A percentile compares a stretch with the other conserved stretches of the same genome.
Conservation (phyloP, 2,888 invertebrate genomes). For the Melolontha melolontha region DNA sequence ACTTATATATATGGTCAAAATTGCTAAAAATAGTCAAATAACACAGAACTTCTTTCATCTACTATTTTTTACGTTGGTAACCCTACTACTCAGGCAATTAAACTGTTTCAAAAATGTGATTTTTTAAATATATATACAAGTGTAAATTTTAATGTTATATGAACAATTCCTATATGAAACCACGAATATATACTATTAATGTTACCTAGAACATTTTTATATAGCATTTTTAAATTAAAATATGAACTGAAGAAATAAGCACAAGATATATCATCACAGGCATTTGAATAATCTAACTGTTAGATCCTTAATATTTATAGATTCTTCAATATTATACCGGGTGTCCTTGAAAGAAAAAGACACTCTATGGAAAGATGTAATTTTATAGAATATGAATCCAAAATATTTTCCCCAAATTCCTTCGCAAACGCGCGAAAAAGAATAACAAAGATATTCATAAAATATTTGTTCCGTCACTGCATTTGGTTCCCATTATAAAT, state of each 20-base stretch:
- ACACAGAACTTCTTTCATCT: constrained; percentile 22
- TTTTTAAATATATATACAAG: constrained; percentile 17
- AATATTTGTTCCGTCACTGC: too few species aligned
- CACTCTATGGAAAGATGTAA: too few species aligned
- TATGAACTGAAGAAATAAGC: not conserved
- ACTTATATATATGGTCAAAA: constrained; percentile 16
- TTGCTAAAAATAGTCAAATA: constrained; percentile 20
- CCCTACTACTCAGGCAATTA: constrained; percentile 40
- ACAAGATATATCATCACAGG: not conserved
- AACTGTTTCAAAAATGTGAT: constrained; percentile 10
- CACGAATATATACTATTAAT: not conserved
- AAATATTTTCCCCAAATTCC: too few species aligned
- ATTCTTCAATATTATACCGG: too few species aligned
- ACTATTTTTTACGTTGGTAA: constrained; percentile 23
- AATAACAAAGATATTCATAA: too few species aligned
- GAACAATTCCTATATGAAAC: constrained; percentile 27
- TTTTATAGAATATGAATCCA: too few species aligned
- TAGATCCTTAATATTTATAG: too few species aligned
- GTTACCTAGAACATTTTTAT: too few species aligned
- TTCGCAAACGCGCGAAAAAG: too few species aligned
- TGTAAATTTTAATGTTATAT: not conserved
- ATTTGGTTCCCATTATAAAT: too few species aligned
- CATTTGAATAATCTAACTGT: too few species aligned
- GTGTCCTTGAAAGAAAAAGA: too few species aligned
- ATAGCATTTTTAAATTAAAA: not conserved